Evolutionary conservation across 2,113 vertebrate genomes (phyloP).

Genomic region (Puntigrus tetrazona): DNA sequence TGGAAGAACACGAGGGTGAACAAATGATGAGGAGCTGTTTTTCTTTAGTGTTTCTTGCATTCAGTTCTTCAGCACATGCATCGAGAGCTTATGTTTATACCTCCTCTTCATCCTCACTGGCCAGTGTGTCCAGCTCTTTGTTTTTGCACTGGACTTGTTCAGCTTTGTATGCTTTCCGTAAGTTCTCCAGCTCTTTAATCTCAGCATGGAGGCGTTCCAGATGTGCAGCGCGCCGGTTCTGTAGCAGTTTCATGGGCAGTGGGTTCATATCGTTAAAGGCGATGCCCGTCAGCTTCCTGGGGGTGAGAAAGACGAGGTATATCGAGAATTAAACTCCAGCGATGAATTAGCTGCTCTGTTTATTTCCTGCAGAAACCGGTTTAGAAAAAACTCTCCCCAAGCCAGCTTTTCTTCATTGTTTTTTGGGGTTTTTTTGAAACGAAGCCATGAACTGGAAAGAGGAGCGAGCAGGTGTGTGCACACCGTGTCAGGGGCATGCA

Average conservation of each 20-base stretch:
- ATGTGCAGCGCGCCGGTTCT: constrained; percentile 78
- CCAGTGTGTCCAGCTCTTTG: constrained; percentile 64
- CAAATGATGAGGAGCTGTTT: not conserved
- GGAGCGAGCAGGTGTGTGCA: not conserved
- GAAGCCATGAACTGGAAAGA: not conserved
- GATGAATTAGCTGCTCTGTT: not conserved
- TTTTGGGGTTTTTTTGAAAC: not conserved
- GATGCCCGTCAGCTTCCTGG: constrained; percentile 85
- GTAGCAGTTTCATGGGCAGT: constrained; percentile 83
- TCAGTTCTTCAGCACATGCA: not conserved
- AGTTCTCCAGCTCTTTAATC: constrained; percentile 79
- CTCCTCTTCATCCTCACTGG: constrained; percentile 89
- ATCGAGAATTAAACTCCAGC: not conserved
- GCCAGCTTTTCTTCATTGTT: not conserved
- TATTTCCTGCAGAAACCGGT: not conserved
- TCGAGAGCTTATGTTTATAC: constrained; percentile 48
- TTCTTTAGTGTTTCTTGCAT: constrained; percentile 8
- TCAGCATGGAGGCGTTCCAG: constrained; percentile 83
- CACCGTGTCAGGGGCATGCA: not conserved
- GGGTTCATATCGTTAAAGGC: constrained; percentile 94
- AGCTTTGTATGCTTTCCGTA: constrained; percentile 81
- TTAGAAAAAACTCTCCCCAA: constrained; percentile 8
- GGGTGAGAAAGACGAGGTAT: not conserved
- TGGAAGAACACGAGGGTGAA: not conserved
- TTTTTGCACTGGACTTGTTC: constrained; percentile 66